These are phyloP conservation scores for Caloenas nicobarica DNA, from an alignment of 2,113 vertebrate genomes.

Conservation along the genomic window DNA sequence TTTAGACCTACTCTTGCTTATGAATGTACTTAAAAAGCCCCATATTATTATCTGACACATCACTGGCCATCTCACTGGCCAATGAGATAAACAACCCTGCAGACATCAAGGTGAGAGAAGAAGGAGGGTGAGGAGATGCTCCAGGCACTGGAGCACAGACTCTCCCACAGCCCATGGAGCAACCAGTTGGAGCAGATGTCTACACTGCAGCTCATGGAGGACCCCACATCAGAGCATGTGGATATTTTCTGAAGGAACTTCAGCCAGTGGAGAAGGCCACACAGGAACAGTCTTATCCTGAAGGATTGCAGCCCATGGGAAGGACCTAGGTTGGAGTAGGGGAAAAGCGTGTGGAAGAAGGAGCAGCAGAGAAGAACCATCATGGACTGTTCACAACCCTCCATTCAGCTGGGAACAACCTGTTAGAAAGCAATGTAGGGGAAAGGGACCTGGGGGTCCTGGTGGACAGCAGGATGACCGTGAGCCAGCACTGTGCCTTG, in stretches of 20 bases:
- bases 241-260: background rate
- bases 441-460: too few relatives aligned
- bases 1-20: too few relatives aligned
- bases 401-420: too few relatives aligned
- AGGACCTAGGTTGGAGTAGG: background rate
- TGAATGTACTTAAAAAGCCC: too few relatives aligned
- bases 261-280: background rate
- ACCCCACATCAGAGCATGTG: too few relatives aligned
- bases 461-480: too few relatives aligned
- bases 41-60: too few relatives aligned
- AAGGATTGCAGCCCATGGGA: background rate
- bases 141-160: background rate
- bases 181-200: background rate
- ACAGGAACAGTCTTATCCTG: background rate
- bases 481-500: too few relatives aligned
- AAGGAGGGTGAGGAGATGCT: background rate
- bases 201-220: background rate
- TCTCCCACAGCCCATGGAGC: background rate
- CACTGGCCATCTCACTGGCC: too few relatives aligned
- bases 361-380: background rate
- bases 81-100: background rate
- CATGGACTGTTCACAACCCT: accelerated
- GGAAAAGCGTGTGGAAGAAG: background rate
- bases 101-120: background rate
- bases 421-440: too few relatives aligned